Base-by-base conservation (phyloP, 2,797 vertebrate genomes). In the Coluber constrictor region DNA sequence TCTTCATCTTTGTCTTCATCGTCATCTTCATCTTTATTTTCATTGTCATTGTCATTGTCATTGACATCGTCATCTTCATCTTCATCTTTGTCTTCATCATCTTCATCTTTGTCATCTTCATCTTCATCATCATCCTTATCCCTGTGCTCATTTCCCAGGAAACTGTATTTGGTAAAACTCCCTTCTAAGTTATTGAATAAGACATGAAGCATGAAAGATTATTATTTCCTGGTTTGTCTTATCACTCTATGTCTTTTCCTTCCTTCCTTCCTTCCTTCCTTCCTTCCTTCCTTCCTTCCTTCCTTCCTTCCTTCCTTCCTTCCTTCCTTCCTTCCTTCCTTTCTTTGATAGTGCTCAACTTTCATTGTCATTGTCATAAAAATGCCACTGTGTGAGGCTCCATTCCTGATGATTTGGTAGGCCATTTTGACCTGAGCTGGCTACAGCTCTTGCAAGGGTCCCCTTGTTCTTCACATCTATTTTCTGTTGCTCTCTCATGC, bases 161-260 rank as follows among this genome's bases (percentile, higher is more conserved):
- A 87, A 55, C 10, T 57, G 55, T 56, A 57, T 32, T n/a, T 56
- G 16, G 86, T 32, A 87, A 27, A 20, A 87, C 8, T 9, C 9
- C 18, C 86, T 32, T 87, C 29, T 10, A n/a, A 1, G n/a, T 87
- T 56, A 56, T 56, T 86, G 43, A 86, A 86, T 86, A 54, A 51
- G 25, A 56, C 27, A 29, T 15, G 12, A 13, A 66, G 63, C 5
- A n/a, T 6, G 96, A 96, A 91, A 97, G 43, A 74, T 94, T 94
- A 91, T 92, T 96, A 95, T 95, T 70, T 96, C 79, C 92, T 95
- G 92, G 94, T 91, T 93, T 97, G 93, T 47, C 57, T 89, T 95
- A 95, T 95, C 90, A 83, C 93, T 93, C 90, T 89, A 93, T 93
- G 92, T 90, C 43, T 95, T 83, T 95, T 47, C 47, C 0, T 51